Percentiles rank a stretch among this genome's conserved stretches.
phyloP scores from a whole-genome alignment of 2,113 vertebrate genomes.

The rabbit (Oryctolagus cuniculus) region mOryCun1.1 NC_091437.1:61170001-61170500 shows the following conservation, averaged over 20 bases:
- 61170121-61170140: not conserved
- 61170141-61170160: not conserved
- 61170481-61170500: not conserved
- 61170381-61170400: not conserved
- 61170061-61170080: too few species aligned
- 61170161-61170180: too few species aligned
- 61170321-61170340: too few species aligned
- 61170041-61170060: not conserved
- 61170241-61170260: not conserved
- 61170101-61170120: not conserved
- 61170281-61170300: not conserved
- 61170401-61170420: not conserved
- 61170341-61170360: not conserved
- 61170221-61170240: not conserved
- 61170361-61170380: not conserved
- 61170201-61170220: not conserved
- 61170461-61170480: not conserved
- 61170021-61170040: not conserved
- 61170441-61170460: not conserved
- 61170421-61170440: not conserved
- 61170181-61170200: not conserved
- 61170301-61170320: not conserved
- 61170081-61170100: too few species aligned
- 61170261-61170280: not conserved
- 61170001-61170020: not conserved